These are phyloP conservation scores for Poecilus cupreus DNA, from an alignment of 2,888 invertebrate genomes.

Conservation along the genomic window DNA sequence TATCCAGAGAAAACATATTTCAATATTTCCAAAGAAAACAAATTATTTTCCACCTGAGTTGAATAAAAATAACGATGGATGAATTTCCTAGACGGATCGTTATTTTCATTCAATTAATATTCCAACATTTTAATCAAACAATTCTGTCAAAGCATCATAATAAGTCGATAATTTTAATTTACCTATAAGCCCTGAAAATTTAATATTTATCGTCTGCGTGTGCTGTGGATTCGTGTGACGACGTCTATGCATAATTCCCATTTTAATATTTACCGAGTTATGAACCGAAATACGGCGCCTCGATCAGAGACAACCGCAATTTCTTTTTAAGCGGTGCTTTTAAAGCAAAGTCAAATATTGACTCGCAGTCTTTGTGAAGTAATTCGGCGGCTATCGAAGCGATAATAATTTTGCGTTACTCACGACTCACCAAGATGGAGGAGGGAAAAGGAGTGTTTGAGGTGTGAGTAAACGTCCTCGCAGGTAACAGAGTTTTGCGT, in stretches of 20 bases:
- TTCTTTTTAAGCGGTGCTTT: slow-evolving; percentile 29
- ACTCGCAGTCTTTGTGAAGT: slow-evolving; percentile 32
- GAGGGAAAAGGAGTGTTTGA: background rate
- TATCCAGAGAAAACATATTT: too few species aligned
- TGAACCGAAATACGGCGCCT: background rate
- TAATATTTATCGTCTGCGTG: background rate
- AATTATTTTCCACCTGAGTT: too few species aligned
- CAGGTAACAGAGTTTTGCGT: background rate
- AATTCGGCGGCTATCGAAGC: slow-evolving; percentile 28
- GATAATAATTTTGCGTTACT: slow-evolving; percentile 20
- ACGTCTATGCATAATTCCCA: background rate
- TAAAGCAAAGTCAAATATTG: slow-evolving; percentile 30
- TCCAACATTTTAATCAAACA: background rate
- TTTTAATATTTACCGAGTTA: slow-evolving; percentile 32
- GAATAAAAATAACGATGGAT: background rate
- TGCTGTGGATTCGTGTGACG: background rate
- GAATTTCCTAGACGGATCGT: background rate
- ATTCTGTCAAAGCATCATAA: background rate
- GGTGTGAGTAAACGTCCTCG: slow-evolving; percentile 11
- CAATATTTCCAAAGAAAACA: too few species aligned
- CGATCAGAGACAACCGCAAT: slow-evolving; percentile 19
- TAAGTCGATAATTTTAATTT: slow-evolving; percentile 2
- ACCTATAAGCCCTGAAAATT: background rate
- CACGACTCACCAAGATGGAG: background rate
- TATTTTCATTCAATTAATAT: slow-evolving; percentile 23